Base-by-base conservation (phyloP, 2,888 invertebrate genomes). In the Tromatobia lineatoria region DNA sequence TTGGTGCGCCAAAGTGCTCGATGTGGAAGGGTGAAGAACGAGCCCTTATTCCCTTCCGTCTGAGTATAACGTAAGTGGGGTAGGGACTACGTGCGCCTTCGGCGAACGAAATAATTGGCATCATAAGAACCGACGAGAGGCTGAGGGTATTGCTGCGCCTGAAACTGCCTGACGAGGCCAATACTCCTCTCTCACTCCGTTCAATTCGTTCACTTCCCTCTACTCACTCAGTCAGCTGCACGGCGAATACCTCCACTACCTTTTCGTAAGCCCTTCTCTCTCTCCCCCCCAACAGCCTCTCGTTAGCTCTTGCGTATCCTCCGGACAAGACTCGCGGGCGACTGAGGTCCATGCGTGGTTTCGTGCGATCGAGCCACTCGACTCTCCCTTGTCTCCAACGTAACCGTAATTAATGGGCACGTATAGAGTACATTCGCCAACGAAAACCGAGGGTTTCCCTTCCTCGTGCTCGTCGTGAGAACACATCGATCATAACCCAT, bases 31-130 rank as follows among this genome's bases (percentile, higher is more conserved):
- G 78, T 67, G 34, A 54, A 70, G 66, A 80, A 83, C 57, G 64
- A 80, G 70, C 83, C 80, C 83, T 75, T 77, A 83, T 83, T 77
- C 67, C 71, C 75, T 78, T 52, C 80, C 83, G 85, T 79, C 80
- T 66, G 81, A 83, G 86, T 87, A 85, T 87, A 84, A 88, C 83
- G 87, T 87, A 89, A 90, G 91, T 90, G 89, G 88, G 89, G 88
- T 74, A 25, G 18, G 80, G 89, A 81, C 83, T 74, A 87, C 87
- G 87, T 85, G 87, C 85, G 90, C 91, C 90, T 91, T 91, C 90
- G 90, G 89, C 90, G 89, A 90, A 88, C 87, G 89, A 89, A 89
- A 89, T 91, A 91, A 93, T 92, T 93, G 92, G 91, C 92, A 91
- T 91, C 92, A 90, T 91, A 91, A 92, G 91, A 89, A 90, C 88